Base-by-base conservation (phyloP, 2,888 invertebrate species). In the Clanis bilineata region DNA sequence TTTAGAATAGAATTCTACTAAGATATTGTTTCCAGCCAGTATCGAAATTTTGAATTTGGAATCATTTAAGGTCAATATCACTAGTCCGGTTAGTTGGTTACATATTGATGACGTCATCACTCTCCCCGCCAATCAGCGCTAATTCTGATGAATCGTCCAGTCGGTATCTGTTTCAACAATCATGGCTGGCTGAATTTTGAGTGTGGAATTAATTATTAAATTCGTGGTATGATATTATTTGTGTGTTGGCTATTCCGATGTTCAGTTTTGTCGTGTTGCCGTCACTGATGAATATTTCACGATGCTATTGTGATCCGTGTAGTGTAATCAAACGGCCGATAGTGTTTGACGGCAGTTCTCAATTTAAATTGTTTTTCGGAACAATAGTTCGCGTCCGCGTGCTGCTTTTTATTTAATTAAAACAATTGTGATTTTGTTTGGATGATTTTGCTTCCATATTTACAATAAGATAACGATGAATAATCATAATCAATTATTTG, bases 71-170 rank as follows among this genome's bases (percentile, higher is more conserved):
- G 63, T 65, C 63, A 65, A 65, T 62, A 61, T 43, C 41, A 55
- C 67, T 68, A 66, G 60, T 65, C 60, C 58, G 64, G 62, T 60
- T 57, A 69, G 72, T 72, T 72, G 72, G 73, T 68, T 79, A 76
- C 76, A 86, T 83, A 87, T 83, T 86, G 86, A 86, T 87, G 86
- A 86, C 86, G 80, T 88, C 88, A 89, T 88, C 85, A 80, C 79
- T 80, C 79, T 77, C 73, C 73, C 77, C 71, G 72, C 82, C 85
- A 86, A 86, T 86, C 85, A 83, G 78, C 79, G 72, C 83, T 87
- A 87, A 89, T 88, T 84, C 84, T 83, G 86, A 86, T 83, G 85
- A 86, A 86, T 86, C 72, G 79, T n/a, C 73, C 76, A 67, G 69
- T 74, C 68, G 68, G 73, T 69, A 66, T 69, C 67, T 65, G 73